A percentile compares a stretch with the other conserved stretches of the same genome.
phyloP scores from a whole-genome alignment of 2,113 vertebrate species.

The Anarhynchus alexandrinus region DNA sequence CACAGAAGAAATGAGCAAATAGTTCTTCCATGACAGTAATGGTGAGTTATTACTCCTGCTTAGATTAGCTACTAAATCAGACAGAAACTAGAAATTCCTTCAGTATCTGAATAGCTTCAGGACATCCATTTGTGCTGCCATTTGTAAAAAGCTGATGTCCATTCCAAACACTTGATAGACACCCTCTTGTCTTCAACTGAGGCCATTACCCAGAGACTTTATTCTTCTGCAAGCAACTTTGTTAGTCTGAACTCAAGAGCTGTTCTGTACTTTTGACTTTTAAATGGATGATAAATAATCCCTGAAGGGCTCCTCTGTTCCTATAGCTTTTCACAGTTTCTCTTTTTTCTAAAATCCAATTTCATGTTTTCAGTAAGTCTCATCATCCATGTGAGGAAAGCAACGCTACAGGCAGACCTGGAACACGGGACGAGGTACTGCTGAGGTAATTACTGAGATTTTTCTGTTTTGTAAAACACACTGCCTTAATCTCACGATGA shows the following conservation, averaged over 20 bases:
- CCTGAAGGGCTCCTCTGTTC: accelerated
- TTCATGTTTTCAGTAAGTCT: background rate
- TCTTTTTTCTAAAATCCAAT: background rate
- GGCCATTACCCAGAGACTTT: accelerated
- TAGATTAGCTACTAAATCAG: background rate
- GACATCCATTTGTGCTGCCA: background rate
- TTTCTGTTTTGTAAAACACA: accelerated
- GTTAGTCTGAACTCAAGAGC: accelerated
- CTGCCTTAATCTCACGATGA: accelerated
- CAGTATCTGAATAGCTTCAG: background rate
- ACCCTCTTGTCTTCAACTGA: accelerated
- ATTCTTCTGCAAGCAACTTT: background rate
- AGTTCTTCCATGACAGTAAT: background rate
- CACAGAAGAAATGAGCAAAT: background rate
- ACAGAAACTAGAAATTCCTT: background rate
- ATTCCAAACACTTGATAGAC: too few species aligned
- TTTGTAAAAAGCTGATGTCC: background rate
- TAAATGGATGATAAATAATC: background rate
- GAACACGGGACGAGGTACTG: accelerated
- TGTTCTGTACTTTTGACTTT: background rate
- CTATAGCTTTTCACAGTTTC: background rate
- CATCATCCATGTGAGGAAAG: background rate
- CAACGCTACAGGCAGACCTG: too few species aligned
- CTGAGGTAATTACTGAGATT: background rate
- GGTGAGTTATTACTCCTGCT: background rate